These are phyloP conservation scores for Herpetotheres cachinnans DNA, from an alignment of 2,113 vertebrate species.

Conservation along the genomic window DNA sequence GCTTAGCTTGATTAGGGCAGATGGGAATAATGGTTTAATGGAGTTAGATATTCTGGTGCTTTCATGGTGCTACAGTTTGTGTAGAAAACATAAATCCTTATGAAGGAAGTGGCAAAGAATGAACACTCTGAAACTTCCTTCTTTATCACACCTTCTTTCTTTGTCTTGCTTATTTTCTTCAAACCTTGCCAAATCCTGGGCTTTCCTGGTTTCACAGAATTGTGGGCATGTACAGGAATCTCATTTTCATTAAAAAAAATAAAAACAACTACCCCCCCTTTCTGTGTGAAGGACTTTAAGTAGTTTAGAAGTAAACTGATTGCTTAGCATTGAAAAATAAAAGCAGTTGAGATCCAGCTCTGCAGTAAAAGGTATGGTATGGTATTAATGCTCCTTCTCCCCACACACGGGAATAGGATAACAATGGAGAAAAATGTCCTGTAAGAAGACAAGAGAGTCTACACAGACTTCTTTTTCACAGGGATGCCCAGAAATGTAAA, in stretches of 20 bases:
- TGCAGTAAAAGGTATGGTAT: background rate
- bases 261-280: background rate
- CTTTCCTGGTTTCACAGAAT: background rate
- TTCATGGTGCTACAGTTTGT: background rate
- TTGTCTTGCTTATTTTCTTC: background rate
- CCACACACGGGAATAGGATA: background rate
- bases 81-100: background rate
- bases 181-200: background rate
- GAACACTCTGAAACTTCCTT: background rate
- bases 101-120: background rate
- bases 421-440: background rate
- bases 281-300: background rate
- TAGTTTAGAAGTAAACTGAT: background rate
- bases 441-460: background rate
- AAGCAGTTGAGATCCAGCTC: background rate
- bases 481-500: background rate
- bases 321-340: background rate
- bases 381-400: background rate
- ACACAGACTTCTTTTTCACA: background rate
- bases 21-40: background rate
- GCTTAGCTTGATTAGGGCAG: background rate
- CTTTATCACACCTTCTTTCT: background rate
- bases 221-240: background rate
- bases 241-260: background rate
- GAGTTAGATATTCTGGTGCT: background rate